These are phyloP conservation scores for Pelochelys cantorii DNA, from an alignment of 2,797 vertebrate genomes.

Conservation along the genomic window DNA sequence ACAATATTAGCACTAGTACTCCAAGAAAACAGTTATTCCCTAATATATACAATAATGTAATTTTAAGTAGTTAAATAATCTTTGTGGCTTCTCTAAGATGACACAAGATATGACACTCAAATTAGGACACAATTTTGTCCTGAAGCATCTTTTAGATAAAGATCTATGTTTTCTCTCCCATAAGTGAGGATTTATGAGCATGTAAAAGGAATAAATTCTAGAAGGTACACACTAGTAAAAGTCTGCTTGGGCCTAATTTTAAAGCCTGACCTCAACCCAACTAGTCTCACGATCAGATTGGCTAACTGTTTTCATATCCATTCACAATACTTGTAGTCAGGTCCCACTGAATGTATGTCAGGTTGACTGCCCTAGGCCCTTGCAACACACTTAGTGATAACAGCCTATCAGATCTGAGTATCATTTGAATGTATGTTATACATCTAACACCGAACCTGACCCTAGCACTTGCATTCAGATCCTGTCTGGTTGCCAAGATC, in stretches of 20 bases:
- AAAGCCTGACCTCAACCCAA: neutral
- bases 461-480: neutral
- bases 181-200: neutral
- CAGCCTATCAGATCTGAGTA: neutral
- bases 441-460: neutral
- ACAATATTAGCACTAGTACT: fast-evolving
- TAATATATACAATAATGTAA: fast-evolving
- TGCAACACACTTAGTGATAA: neutral
- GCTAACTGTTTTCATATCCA: neutral
- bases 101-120: fast-evolving
- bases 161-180: fast-evolving
- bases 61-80: neutral
- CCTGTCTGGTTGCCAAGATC: neutral
- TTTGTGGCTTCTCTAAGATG: neutral
- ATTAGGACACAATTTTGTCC: fast-evolving
- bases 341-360: neutral
- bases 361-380: no score
- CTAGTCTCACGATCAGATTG: neutral
- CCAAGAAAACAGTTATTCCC: fast-evolving
- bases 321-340: neutral
- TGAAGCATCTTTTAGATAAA: fast-evolving
- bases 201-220: fast-evolving
- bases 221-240: neutral
- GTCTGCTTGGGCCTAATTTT: neutral
- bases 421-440: neutral